phyloP scores from a whole-genome alignment of 2,113 vertebrate species.

The Otus sunia region DNA sequence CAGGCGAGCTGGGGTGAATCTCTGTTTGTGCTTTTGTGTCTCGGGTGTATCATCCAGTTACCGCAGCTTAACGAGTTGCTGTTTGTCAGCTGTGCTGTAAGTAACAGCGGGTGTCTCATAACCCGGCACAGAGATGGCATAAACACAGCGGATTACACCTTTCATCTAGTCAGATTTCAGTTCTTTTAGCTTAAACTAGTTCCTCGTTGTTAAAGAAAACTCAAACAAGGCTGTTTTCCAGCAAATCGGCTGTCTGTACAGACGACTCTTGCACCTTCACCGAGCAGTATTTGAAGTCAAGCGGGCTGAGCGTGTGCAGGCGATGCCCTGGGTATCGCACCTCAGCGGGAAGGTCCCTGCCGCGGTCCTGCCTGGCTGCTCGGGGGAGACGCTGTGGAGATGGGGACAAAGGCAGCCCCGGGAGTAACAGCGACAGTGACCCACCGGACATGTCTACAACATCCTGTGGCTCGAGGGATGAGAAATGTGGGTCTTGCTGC shows the following conservation, averaged over 20 bases:
- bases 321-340: accelerated
- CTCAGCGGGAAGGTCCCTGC: accelerated
- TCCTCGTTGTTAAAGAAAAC: not conserved
- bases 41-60: not conserved
- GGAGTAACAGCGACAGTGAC: too few species aligned
- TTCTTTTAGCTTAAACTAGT: not conserved
- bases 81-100: constrained; percentile 5
- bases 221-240: not conserved
- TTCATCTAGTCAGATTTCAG: not conserved
- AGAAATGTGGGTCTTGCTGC: not conserved
- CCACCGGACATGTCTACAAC: accelerated
- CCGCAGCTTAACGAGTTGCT: not conserved
- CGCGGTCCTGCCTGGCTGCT: not conserved
- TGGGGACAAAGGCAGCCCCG: not conserved
- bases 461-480: not conserved
- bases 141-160: not conserved
- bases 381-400: accelerated
- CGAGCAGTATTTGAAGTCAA: accelerated
- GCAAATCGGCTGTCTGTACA: not conserved
- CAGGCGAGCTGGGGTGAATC: not conserved
- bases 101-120: not conserved
- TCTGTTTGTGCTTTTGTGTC: not conserved
- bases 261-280: not conserved
- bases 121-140: not conserved
- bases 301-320: accelerated